Conservation (phyloP, 2,888 invertebrate genomes). For the Rhodophaea formosa region DNA sequence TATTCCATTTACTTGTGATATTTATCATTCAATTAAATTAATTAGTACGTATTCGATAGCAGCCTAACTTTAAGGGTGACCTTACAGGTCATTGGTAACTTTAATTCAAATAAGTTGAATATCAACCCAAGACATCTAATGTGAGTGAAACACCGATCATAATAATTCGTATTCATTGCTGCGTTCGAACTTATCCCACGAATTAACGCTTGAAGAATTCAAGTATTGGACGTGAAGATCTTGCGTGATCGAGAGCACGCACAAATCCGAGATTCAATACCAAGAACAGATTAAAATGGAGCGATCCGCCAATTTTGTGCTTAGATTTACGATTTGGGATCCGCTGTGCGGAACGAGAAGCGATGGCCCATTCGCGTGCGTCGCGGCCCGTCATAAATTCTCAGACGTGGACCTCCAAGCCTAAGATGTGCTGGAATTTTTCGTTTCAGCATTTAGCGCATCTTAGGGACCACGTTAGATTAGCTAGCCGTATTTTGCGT, state of each 20-base stretch:
- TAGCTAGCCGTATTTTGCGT: no score
- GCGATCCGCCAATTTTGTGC: slow-evolving; percentile 23
- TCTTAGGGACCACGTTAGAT: no score
- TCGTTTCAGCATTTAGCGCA: no score
- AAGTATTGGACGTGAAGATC: not conserved
- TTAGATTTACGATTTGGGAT: slow-evolving; percentile 20
- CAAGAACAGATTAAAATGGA: slow-evolving; percentile 28
- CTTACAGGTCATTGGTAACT: not conserved
- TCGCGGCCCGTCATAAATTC: slow-evolving; percentile 40
- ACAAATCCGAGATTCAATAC: slow-evolving; percentile 20
- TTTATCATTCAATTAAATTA: not conserved
- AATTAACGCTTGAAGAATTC: not conserved
- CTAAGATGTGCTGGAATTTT: not conserved
- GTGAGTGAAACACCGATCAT: not conserved
- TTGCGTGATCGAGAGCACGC: slow-evolving; percentile 2
- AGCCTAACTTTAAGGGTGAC: not conserved
- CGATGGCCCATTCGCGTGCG: slow-evolving; percentile 36
- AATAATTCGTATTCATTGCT: not conserved
- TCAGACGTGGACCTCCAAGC: slow-evolving; percentile 29
- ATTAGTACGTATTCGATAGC: not conserved
- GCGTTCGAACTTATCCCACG: not conserved
- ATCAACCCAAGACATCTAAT: not conserved
- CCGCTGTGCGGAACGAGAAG: slow-evolving; percentile 24
- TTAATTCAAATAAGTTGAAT: not conserved
- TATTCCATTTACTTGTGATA: not conserved